Evolutionary conservation across 2,888 invertebrate genomes (phyloP), one percentile per base, ranked within the genome.

Genomic region (Strigamia maritima): DNA sequence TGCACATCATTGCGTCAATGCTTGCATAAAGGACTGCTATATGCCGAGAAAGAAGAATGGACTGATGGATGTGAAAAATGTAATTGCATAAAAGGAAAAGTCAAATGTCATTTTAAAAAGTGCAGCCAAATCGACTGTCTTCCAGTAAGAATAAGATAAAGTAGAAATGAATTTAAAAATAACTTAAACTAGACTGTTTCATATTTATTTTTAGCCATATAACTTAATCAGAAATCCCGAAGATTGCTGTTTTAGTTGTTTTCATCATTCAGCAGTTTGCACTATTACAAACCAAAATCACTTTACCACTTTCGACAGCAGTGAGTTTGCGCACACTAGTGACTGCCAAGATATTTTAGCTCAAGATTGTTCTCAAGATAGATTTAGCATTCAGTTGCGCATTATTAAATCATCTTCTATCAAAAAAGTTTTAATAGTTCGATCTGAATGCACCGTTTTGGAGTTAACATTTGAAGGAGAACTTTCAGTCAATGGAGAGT

Each of bases 1-100:
- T 81, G 81, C 22, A 40, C 31, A 40, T 31, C 75, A 8, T n/a
- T 75, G 3, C 35, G 38, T 10, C 75, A 75, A 12, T 75, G 75
- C 24, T 22, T 22, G 4, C 10, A 75, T n/a, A 40, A 75, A 12
- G 75, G 75, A 2, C 75, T 35, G 6, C 14, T 75, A 2, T 75
- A 75, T 35, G 75, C 35, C 3, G 31, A 75, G 10, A 75, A 75
- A 8, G 75, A 75, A 35, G 12, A 31, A 12, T 75, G 75, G 75
- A n/a, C 6, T 7, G 40, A 75, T n/a, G 38, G 24, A 7, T 75
- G 75, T 12, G 12, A 75, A 35, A 75, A 31, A 38, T 75, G 75
- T 40, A 2, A 2, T 10, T 75, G 75, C 16, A 7, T 22, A 7
- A 75, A 22, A 16, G 75, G 75, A 16, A 65, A 65, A 2, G 26